Percentiles rank a stretch among this genome's conserved stretches.
These are phyloP conservation scores for Streptopelia turtur DNA, from an alignment of 2,797 vertebrate species.

Conservation along the genomic window DNA sequence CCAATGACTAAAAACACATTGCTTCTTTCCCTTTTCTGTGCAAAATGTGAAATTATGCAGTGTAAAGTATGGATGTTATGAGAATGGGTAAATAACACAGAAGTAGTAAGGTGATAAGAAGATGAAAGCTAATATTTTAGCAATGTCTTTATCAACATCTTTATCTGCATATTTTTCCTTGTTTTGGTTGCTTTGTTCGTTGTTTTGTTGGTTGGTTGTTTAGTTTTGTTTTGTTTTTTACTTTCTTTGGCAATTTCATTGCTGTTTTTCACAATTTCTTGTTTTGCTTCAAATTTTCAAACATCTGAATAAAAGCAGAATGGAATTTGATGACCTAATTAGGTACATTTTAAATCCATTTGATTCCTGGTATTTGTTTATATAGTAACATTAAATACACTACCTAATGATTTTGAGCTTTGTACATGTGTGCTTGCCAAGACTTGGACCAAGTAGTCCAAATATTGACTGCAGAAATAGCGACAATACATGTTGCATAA, in stretches of 20 bases:
- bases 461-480: slow-evolving; percentile 8
- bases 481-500: neutral
- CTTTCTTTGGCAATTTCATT: neutral
- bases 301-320: neutral
- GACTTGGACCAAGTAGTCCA: neutral
- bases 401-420: neutral
- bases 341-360: slow-evolving; percentile 6
- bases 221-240: rapidly evolving
- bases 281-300: neutral
- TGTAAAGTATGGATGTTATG: neutral
- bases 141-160: neutral
- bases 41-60: neutral
- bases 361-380: neutral
- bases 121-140: neutral
- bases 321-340: neutral
- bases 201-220: too few species aligned
- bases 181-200: too few species aligned
- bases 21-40: neutral
- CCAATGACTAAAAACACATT: neutral
- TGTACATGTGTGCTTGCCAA: neutral
- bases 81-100: neutral
- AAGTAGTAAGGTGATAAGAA: neutral
- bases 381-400: neutral
- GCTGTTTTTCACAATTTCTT: neutral
- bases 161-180: neutral